These are phyloP conservation scores for Tetragonula clypearis DNA, from an alignment of 1,140 invertebrate species.

Conservation along the genomic window DNA sequence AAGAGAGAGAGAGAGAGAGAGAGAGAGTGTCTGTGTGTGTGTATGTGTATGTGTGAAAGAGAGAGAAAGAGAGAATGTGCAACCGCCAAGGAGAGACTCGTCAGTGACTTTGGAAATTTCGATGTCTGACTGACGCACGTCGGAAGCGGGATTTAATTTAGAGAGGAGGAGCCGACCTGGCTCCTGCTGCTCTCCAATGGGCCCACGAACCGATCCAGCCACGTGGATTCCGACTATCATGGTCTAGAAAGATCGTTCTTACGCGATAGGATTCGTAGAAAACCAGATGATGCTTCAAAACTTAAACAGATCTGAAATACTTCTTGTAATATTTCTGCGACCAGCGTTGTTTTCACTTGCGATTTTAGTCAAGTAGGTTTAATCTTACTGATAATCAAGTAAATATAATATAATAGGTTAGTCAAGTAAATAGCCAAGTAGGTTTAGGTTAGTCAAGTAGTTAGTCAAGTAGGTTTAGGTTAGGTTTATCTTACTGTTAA, in stretches of 20 bases:
- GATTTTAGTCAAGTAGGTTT: no score
- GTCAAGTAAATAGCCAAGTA: no score
- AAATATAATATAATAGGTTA: no score
- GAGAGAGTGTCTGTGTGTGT: neutral
- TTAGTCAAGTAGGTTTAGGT: no score
- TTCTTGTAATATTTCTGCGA: neutral
- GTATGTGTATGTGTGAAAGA: neutral
- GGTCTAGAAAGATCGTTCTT: neutral
- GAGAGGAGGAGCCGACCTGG: neutral
- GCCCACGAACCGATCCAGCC: neutral
- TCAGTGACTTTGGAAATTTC: constrained; percentile 41
- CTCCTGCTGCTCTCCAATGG: neutral
- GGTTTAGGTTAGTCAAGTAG: no score
- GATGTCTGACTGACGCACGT: constrained; percentile 16
- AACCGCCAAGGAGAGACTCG: neutral
- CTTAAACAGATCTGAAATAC: neutral
- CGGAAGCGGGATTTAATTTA: constrained; percentile 27
- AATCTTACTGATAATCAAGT: no score
- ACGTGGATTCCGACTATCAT: neutral
- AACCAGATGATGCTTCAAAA: neutral
- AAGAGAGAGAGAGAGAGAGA: neutral
- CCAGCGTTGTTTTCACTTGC: no score
- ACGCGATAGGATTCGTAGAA: neutral
- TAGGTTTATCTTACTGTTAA: no score
- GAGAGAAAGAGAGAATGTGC: neutral